phyloP scores from a whole-genome alignment of 2,888 invertebrate species.

The Tanypteryx hageni region DNA sequence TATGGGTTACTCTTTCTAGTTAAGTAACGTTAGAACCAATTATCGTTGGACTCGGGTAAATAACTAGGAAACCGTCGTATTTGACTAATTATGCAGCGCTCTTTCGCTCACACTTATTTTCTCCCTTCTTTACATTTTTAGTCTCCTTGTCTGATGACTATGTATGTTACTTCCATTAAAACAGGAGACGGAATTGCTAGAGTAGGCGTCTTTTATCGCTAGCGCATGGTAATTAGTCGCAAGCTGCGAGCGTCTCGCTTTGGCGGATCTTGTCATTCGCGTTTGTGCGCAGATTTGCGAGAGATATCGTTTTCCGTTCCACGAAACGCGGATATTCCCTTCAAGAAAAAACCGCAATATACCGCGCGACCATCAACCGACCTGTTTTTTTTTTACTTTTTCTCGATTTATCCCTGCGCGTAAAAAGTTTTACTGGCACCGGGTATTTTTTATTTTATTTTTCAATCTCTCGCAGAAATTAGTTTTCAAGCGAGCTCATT shows the following conservation, averaged over 20 bases:
- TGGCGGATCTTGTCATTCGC: not conserved
- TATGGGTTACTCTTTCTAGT: not conserved
- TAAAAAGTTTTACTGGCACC: not conserved
- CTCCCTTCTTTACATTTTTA: too few species aligned
- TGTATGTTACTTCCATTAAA: not conserved
- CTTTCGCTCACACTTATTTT: not conserved
- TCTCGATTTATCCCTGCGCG: not conserved
- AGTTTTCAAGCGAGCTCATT: not conserved
- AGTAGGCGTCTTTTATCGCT: constrained; percentile 2
- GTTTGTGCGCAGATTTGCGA: not conserved
- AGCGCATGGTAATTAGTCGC: not conserved
- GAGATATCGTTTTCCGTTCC: constrained; percentile 13
- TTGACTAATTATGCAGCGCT: constrained; percentile 22
- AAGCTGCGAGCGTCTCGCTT: not conserved
- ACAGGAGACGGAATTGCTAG: not conserved
- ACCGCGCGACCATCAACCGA: not conserved
- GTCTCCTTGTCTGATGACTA: not conserved
- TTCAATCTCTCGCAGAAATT: not conserved
- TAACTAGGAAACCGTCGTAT: not conserved
- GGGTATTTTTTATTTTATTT: not conserved
- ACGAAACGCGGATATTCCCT: not conserved
- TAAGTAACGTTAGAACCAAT: not conserved
- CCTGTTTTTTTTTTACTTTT: not conserved
- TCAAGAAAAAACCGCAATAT: not conserved
- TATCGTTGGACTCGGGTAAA: not conserved